A percentile compares a stretch with the other conserved stretches of the same genome.
phyloP scores from a whole-genome alignment of 2,797 vertebrate species.

The Serranus cabrilla region DNA sequence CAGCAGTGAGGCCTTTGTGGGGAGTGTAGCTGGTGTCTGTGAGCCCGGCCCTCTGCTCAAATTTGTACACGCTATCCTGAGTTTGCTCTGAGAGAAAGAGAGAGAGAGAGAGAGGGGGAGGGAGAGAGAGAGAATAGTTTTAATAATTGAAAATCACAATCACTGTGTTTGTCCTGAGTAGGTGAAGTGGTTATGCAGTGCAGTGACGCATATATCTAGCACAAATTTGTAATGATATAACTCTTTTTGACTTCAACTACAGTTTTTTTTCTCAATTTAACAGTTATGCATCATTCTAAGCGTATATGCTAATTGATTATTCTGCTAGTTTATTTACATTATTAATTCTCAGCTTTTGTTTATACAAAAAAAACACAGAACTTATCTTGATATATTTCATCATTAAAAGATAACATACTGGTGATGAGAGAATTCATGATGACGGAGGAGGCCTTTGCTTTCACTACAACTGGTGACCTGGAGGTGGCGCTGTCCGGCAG shows the following conservation, averaged over 20 bases:
- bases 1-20: conserved; percentile 95
- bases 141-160: background rate
- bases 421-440: conserved; percentile 95
- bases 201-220: no score
- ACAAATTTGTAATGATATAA: no score
- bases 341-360: no score
- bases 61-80: conserved; percentile 94
- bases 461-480: conserved; percentile 74
- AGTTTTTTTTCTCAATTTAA: no score
- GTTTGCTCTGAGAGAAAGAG: conserved; percentile 88
- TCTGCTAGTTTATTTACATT: no score
- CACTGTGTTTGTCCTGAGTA: no score
- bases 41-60: conserved; percentile 94
- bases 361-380: no score
- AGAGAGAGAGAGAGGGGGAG: background rate
- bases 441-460: conserved; percentile 84
- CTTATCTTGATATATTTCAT: no score
- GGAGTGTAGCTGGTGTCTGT: conserved; percentile 94
- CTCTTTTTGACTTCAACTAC: no score
- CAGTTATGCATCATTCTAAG: no score
- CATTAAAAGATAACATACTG: conserved; percentile 87
- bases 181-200: no score
- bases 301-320: no score
- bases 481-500: conserved; percentile 36
- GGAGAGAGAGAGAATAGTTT: background rate